Evolutionary conservation across 1,140 invertebrate genomes (phyloP), one percentile per base, ranked within the genome.

Genomic region (Drosophila pachea): DNA sequence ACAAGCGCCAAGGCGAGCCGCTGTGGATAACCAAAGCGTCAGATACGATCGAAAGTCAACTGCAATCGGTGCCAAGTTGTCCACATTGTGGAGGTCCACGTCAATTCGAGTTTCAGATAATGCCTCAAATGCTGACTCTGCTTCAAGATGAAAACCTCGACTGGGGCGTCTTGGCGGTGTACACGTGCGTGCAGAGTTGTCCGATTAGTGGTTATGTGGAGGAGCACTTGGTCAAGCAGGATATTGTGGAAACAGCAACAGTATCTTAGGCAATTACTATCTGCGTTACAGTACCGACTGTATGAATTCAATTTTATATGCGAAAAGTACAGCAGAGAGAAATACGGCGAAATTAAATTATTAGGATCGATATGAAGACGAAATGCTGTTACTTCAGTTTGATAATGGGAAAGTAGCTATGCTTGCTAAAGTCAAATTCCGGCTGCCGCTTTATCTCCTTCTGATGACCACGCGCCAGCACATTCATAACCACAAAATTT

Each of bases 41-140:
- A 58, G 73, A 88, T 53, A 89, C 90, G 50, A 89, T 91, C 32
- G 55, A 76, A 43, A 50, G 53, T 32, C 68, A 78, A 16, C 31
- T 77, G 5, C 56, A 91, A 56, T 87, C 93, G 33, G 91, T 97
- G 81, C 95, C 97, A 22, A 90, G 91, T 22, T 99, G 97, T 90
- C 89, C 91, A 52, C 87, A 92, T 62, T 99, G 97, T 90, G 92
- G 92, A 61, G 90, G 91, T 12, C 90, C 92, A 65, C 92, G 97
- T 71, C 91, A 94, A 73, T 99, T 97, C 92, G 97, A 99, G 91
- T 98, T 98, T 91, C 96, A 97, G 94, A 93, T 98, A 49, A 96
- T 98, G 94, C 97, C 98, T 1, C 97, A 98, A 90, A 90, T 98
- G 48, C 88, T 99, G 22, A 94, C 94, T 79, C 92, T 93, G 72